Evolutionary conservation across 2,113 vertebrate species (phyloP), one percentile per base, ranked within the genome.

Genomic region (Pomatorhinus ruficollis): DNA sequence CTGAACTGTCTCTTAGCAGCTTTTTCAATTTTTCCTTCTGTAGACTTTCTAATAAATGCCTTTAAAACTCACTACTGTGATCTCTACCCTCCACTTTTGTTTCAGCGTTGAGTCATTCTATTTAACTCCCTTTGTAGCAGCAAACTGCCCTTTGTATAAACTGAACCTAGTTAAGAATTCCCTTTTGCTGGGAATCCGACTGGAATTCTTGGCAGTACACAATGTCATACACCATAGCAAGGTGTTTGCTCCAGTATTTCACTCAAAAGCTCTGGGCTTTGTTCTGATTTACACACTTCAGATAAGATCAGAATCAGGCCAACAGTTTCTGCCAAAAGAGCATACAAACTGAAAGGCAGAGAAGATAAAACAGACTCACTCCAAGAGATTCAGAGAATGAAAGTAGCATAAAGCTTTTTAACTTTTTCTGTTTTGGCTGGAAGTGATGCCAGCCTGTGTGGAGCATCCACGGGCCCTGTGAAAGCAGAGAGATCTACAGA

Each of bases 111-210:
- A 94, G 84, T 87, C 72, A 66, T 85, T 94, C 49, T 94, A 76
- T 92, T 93, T 89, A 79, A 95, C 65, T 94, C 74, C 31, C 60
- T 92, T 89, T 95, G 90, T 70, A 89, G 84, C 27, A 78, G 79
- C 68, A 94, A 88, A 95, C 79, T 94, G 50, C 27, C 63, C 57
- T 95, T 95, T 92, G 64, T 86, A 79, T 57, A 83, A 96, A 53
- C 50, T 91, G 88, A 93, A 91, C 57, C 61, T 95, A 84, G 82
- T 95, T 97, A 95, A 90, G 79, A 91, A 96, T 93, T 94, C 93
- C 42, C 82, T 92, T 96, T 95, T 91, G 83, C 92, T 61, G 59
- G 0, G 2, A 77, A 95, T 92, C 89, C 11, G 1, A 93, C 83
- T 45, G 72, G 85, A 94, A 95, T 95, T 94, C 65, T 89, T 87